Evolutionary conservation across 1,140 invertebrate species (phyloP).

Genomic region (Lanistes nyassanus): DNA sequence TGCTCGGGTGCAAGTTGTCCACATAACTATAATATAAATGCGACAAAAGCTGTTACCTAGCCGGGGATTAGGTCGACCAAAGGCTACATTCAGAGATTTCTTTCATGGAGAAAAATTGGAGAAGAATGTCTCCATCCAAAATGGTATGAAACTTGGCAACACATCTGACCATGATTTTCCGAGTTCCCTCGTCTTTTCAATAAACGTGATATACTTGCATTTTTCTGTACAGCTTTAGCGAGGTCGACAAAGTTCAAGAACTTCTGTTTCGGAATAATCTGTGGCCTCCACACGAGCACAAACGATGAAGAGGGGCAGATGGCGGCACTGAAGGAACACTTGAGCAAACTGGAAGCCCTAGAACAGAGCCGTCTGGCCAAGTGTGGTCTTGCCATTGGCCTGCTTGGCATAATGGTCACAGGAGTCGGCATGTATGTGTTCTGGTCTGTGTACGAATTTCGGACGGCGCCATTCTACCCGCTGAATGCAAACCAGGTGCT

Average conservation of each 20-base stretch:
- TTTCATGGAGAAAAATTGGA: neutral
- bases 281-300: conserved; percentile 16
- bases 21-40: too few relatives aligned
- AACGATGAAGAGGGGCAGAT: conserved; percentile 34
- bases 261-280: conserved; percentile 4
- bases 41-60: too few relatives aligned
- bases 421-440: conserved; percentile 47
- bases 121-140: too few relatives aligned
- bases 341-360: conserved; percentile 41
- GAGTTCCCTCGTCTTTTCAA: neutral
- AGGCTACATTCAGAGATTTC: neutral
- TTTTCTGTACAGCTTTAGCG: neutral
- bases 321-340: conserved; percentile 34
- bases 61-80: conserved; percentile 1
- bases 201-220: neutral
- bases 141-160: too few relatives aligned
- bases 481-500: neutral
- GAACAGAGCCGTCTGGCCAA: conserved; percentile 37
- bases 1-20: too few relatives aligned
- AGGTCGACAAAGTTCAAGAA: neutral
- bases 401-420: conserved; percentile 38
- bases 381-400: conserved; percentile 35
- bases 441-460: conserved; percentile 49
- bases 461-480: conserved; percentile 29
- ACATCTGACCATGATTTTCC: neutral